These are phyloP conservation scores for Scaptomyza flava DNA, from an alignment of 2,888 invertebrate genomes.

Conservation along the genomic window DNA sequence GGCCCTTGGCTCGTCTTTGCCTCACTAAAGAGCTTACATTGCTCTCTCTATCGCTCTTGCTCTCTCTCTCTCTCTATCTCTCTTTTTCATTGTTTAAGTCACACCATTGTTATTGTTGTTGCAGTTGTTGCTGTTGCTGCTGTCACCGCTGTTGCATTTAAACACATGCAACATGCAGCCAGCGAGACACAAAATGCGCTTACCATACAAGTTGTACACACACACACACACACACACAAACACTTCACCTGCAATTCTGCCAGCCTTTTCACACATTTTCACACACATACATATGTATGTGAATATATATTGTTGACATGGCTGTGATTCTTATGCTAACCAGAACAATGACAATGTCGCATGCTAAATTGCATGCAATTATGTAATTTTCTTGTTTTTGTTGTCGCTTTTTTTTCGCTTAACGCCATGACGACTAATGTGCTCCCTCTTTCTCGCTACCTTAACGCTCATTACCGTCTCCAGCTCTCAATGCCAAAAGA, in stretches of 20 bases:
- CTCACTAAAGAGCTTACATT: constrained; percentile 39
- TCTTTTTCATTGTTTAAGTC: constrained; percentile 57
- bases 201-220: constrained; percentile 31
- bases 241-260: constrained; percentile 20
- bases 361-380: constrained; percentile 83
- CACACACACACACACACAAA: constrained; percentile 10
- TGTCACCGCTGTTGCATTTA: constrained; percentile 53
- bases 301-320: constrained; percentile 18
- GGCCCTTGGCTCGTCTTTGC: constrained; percentile 57
- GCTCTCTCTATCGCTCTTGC: constrained; percentile 23
- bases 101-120: constrained; percentile 40
- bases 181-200: constrained; percentile 39
- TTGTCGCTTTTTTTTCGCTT: constrained; percentile 30
- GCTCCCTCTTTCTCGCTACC: constrained; percentile 28
- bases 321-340: constrained; percentile 70
- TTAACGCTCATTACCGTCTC: constrained; percentile 42
- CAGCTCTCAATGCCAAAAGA: constrained; percentile 22
- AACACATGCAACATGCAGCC: constrained; percentile 64
- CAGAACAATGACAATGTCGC: constrained; percentile 82
- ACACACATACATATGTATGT: neutral
- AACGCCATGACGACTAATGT: constrained; percentile 23
- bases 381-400: constrained; percentile 72
- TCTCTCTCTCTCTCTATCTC: neutral
- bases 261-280: constrained; percentile 19
- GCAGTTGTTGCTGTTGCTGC: constrained; percentile 32